These are phyloP conservation scores for Bombus breviceps DNA, from an alignment of 1,140 invertebrate species.

Conservation along the genomic window DNA sequence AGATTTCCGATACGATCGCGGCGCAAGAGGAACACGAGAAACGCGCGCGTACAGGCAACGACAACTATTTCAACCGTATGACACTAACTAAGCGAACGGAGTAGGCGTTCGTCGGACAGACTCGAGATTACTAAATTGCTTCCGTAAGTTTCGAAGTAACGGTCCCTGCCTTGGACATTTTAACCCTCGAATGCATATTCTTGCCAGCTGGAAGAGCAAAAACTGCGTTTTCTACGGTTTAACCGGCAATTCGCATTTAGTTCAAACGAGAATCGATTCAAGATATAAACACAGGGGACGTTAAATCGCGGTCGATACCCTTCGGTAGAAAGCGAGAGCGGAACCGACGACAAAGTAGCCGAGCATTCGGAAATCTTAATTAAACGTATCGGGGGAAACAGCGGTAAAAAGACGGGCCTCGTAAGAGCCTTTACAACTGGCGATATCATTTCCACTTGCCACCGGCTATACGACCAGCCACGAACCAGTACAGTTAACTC, in stretches of 20 bases:
- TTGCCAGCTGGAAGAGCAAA: not conserved
- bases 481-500: conserved; percentile 54
- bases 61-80: no score
- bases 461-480: not conserved
- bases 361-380: conserved; percentile 16
- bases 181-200: not conserved
- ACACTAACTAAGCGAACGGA: not conserved
- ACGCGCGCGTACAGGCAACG: no score
- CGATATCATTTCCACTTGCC: conserved; percentile 48
- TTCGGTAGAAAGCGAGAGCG: no score
- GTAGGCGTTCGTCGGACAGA: not conserved
- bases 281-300: no score
- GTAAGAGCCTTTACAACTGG: not conserved
- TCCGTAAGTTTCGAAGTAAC: not conserved
- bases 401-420: not conserved
- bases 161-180: not conserved
- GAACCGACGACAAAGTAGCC: no score
- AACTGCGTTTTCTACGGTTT: no score
- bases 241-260: accelerated
- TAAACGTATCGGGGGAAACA: not conserved
- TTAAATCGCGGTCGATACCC: no score
- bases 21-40: not conserved
- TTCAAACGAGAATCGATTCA: no score
- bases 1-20: not conserved
- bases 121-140: not conserved